A percentile compares a stretch with the other conserved stretches of the same genome.
Conservation (phyloP, 2,113 vertebrate species). For the Mirounga angustirostris region DNA sequence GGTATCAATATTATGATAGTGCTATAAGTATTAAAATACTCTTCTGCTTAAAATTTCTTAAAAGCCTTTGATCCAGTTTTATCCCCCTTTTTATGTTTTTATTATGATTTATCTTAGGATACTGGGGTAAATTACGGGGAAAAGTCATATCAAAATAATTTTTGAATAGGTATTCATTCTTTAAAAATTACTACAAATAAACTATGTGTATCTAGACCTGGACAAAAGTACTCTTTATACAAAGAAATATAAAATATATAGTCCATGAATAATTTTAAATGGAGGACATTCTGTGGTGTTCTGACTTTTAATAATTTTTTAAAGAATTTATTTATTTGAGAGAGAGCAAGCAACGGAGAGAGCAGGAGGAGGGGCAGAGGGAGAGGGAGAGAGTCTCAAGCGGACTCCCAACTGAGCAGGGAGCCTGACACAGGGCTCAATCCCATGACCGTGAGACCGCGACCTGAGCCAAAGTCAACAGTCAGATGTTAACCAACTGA, state of each 20-base stretch:
- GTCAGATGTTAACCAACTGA: background rate
- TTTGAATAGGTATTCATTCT: background rate
- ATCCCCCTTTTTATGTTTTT: background rate
- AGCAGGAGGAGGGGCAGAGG: background rate
- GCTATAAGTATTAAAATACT: background rate
- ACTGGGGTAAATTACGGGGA: background rate
- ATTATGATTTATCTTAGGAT: constrained; percentile 36
- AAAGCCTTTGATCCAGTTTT: background rate
- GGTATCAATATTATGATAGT: background rate
- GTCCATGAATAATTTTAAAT: constrained; percentile 51
- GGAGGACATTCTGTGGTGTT: constrained; percentile 24
- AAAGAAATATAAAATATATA: constrained; percentile 21
- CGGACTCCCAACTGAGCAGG: background rate
- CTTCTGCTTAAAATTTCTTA: constrained; percentile 31
- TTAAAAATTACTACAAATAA: constrained; percentile 11
- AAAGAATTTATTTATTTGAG: background rate
- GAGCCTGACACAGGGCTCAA: background rate
- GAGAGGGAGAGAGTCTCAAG: background rate
- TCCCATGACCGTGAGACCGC: background rate
- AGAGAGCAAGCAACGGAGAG: background rate
- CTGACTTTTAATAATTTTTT: background rate
- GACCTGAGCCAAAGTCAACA: background rate
- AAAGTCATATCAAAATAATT: background rate
- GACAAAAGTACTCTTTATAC: constrained; percentile 11
- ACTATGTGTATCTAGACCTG: background rate